Conservation (phyloP, 2,113 vertebrate genomes). For the Hippocampus zosterae region DNA sequence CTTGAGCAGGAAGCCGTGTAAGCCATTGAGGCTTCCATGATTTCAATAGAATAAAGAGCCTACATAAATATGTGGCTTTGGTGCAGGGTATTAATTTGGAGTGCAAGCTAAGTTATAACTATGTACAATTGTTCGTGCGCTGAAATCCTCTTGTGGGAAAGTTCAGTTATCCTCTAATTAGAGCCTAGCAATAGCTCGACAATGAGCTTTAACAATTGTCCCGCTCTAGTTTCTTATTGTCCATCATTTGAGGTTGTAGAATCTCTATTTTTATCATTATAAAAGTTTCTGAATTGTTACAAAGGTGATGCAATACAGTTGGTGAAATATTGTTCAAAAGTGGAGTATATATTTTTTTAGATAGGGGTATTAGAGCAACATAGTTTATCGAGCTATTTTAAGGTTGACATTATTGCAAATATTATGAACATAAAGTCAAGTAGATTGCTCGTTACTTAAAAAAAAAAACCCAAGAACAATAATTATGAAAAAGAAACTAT, state of each 20-base stretch:
- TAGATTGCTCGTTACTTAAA: not conserved
- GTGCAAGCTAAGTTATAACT: constrained; percentile 34
- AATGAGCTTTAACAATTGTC: constrained; percentile 53
- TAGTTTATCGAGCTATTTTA: not conserved
- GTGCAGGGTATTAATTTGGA: constrained; percentile 52
- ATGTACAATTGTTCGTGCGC: constrained; percentile 55
- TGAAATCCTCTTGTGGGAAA: constrained; percentile 61
- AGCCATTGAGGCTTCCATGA: constrained; percentile 7
- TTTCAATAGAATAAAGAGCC: constrained; percentile 45
- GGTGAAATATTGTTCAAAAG: not conserved
- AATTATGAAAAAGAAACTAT: not conserved
- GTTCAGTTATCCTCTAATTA: constrained; percentile 69
- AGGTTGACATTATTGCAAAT: not conserved
- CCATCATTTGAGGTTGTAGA: constrained; percentile 21
- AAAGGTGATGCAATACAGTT: not conserved
- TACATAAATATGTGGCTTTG: constrained; percentile 41
- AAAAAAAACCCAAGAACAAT: not conserved
- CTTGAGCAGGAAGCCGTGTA: constrained; percentile 14
- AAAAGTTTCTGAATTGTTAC: not conserved
- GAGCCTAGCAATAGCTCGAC: constrained; percentile 57
- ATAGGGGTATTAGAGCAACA: constrained; percentile 5
- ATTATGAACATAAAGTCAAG: not conserved
- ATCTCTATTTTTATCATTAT: constrained; percentile 13
- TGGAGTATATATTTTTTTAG: not conserved
- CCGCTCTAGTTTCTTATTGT: constrained; percentile 55